Percentiles rank a stretch among this genome's conserved stretches.
Evolutionary conservation across 2,888 invertebrate species (phyloP).

Genomic region (Acanthosoma haemorrhoidale): DNA sequence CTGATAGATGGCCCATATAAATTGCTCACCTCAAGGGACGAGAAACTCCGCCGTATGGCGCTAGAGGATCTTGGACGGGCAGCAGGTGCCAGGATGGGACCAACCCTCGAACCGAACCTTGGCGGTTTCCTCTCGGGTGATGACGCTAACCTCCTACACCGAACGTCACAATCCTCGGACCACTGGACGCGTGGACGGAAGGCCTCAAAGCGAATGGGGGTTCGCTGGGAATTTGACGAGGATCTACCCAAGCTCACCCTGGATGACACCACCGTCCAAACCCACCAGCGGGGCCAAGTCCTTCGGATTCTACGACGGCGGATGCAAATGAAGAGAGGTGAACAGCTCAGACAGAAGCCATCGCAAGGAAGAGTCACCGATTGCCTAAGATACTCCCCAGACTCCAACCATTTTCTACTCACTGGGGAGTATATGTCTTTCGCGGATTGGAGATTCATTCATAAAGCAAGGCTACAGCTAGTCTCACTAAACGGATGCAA

Average conservation of each 20-base stretch:
- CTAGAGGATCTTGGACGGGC: too few species aligned
- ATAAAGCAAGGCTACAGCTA: slow-evolving; percentile 31
- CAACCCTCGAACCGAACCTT: background rate
- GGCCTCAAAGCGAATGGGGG: too few species aligned
- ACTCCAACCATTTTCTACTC: too few species aligned
- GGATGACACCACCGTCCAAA: background rate
- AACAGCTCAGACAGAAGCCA: background rate
- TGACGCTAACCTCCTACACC: background rate
- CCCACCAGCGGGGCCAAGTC: background rate
- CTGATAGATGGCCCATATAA: slow-evolving; percentile 18
- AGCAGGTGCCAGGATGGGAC: too few species aligned
- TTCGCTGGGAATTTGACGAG: too few species aligned
- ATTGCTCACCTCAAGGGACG: too few species aligned
- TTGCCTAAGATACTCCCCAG: too few species aligned
- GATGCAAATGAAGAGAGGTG: background rate
- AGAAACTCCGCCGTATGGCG: background rate
- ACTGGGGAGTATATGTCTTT: too few species aligned
- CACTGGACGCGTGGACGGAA: background rate
- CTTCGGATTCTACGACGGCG: background rate
- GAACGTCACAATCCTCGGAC: background rate
- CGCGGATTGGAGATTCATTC: too few species aligned
- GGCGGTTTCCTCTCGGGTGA: background rate
- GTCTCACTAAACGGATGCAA: slow-evolving; percentile 31
- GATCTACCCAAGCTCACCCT: background rate
- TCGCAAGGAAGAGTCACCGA: slow-evolving; percentile 32